Evolutionary conservation across 1,140 invertebrate species (phyloP).

Genomic region (Eupeodes corollae): DNA sequence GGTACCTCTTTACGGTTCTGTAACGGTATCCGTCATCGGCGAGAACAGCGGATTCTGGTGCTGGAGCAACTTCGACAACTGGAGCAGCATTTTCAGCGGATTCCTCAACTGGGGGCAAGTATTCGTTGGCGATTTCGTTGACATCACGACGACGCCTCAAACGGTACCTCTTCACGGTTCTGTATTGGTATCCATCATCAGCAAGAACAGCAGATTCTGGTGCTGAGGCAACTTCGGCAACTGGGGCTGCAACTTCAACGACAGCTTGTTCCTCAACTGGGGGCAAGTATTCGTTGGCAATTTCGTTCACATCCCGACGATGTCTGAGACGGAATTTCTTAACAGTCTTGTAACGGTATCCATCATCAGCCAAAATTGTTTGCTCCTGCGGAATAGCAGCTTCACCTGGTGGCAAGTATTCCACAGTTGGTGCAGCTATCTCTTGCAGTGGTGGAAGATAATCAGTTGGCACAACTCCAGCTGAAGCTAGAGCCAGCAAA

Average conservation of each 20-base stretch:
- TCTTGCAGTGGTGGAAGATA: neutral
- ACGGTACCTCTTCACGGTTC: conserved; percentile 20
- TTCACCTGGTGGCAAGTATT: neutral
- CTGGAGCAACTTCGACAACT: too few relatives aligned
- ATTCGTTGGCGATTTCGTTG: conserved; percentile 9
- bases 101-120: conserved; percentile 3
- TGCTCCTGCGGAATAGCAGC: neutral
- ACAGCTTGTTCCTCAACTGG: conserved; percentile 16
- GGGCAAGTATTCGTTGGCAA: conserved; percentile 21
- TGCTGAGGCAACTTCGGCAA: conserved; percentile 3
- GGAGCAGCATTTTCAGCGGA: too few relatives aligned
- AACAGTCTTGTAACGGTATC: conserved; percentile 22
- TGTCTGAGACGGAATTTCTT: conserved; percentile 15
- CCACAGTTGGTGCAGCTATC: neutral
- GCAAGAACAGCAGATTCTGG: conserved; percentile 12
- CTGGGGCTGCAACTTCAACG: conserved; percentile 2
- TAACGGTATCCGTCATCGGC: conserved; percentile 15
- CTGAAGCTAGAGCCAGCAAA: neutral
- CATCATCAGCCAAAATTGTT: conserved; percentile 12
- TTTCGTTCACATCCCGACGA: conserved; percentile 21
- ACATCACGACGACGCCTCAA: conserved; percentile 23
- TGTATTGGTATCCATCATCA: conserved; percentile 21
- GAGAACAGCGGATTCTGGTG: conserved; percentile 9
- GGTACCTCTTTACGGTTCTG: conserved; percentile 14
- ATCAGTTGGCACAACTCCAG: neutral